phyloP scores from a whole-genome alignment of 2,888 invertebrate species.

The Steinernema hermaphroditum region DNA sequence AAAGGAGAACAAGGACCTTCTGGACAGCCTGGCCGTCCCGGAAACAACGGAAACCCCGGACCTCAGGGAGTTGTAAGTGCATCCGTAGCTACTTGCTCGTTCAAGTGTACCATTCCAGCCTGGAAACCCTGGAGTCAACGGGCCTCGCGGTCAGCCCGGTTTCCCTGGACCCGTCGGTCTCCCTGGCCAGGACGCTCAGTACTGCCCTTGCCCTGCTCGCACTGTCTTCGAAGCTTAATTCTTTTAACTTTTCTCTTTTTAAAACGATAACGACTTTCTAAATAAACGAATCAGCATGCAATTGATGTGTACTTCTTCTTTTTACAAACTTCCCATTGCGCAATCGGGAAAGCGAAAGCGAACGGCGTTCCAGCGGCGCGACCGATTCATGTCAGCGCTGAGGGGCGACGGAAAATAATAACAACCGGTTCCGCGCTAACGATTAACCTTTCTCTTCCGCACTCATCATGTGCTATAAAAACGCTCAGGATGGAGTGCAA shows the following conservation, averaged over 20 bases:
- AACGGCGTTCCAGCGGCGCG: slow-evolving; percentile 25
- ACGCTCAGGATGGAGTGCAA: no score
- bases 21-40: slow-evolving; percentile 58
- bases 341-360: slow-evolving; percentile 14
- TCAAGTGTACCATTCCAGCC: slow-evolving; percentile 14
- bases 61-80: slow-evolving; percentile 41
- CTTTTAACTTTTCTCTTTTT: slow-evolving; percentile 8
- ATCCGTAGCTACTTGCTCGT: background rate
- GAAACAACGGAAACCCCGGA: slow-evolving; percentile 66
- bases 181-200: slow-evolving; percentile 60
- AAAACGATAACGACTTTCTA: slow-evolving; percentile 12
- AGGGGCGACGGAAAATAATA: background rate
- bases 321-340: background rate
- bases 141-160: slow-evolving; percentile 65
- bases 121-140: slow-evolving; percentile 53
- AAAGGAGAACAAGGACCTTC: slow-evolving; percentile 58
- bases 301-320: background rate
- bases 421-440: slow-evolving; percentile 3
- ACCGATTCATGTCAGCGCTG: background rate
- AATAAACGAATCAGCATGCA: slow-evolving; percentile 23
- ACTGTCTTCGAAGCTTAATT: slow-evolving; percentile 30
- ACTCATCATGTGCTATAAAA: background rate
- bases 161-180: slow-evolving; percentile 70
- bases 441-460: background rate
- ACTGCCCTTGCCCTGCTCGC: slow-evolving; percentile 47